Conservation (phyloP, 2,113 vertebrate genomes). For the Sylvilagus bachmani region DNA sequence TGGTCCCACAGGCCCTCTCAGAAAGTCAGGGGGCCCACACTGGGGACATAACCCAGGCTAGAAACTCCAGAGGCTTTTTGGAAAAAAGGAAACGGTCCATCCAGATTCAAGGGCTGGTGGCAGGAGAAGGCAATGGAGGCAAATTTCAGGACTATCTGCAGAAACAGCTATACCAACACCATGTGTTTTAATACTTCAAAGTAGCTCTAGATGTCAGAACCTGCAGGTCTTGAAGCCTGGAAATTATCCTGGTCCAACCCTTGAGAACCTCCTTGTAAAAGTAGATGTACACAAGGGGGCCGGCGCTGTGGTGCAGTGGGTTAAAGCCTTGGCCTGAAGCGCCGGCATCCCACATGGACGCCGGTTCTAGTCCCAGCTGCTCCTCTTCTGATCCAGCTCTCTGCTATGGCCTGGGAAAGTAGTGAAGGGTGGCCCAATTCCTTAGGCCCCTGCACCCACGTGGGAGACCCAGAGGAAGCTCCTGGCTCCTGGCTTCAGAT, state of each 20-base stretch:
- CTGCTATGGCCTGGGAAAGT: no score
- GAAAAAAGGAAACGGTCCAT: not conserved
- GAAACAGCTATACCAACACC: not conserved
- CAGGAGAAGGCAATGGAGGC: not conserved
- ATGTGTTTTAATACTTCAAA: not conserved
- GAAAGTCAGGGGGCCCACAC: not conserved
- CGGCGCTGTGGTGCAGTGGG: no score
- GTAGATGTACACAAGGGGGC: not conserved
- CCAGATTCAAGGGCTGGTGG: not conserved
- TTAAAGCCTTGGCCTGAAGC: no score
- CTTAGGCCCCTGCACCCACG: no score
- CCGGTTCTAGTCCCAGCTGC: no score
- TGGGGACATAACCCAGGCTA: not conserved
- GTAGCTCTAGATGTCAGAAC: constrained; percentile 10
- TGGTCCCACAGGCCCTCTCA: not conserved
- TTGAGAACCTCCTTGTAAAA: not conserved
- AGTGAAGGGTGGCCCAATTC: no score
- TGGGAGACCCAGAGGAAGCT: no score
- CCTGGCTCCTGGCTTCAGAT: no score
- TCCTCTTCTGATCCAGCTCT: no score
- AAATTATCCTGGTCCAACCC: not conserved
- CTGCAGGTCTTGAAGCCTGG: not conserved
- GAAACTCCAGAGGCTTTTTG: not conserved
- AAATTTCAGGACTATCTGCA: constrained; percentile 27
- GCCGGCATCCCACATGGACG: no score